phyloP scores from a whole-genome alignment of 2,797 vertebrate genomes.

The Neosalanx taihuensis region DNA sequence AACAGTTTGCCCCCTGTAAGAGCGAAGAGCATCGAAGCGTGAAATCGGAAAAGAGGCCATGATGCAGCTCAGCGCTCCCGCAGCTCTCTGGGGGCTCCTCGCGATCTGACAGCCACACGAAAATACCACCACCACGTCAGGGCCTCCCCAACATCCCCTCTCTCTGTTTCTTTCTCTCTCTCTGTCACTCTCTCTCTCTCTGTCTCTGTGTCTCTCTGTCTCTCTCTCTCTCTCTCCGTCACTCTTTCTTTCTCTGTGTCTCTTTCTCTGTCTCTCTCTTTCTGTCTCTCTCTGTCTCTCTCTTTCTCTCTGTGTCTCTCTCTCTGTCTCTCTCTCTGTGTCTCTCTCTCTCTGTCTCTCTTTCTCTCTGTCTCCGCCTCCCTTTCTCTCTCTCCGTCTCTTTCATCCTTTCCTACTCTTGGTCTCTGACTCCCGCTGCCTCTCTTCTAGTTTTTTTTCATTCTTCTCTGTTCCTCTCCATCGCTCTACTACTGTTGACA shows the following conservation, averaged over 20 bases:
- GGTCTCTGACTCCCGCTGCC: too few relatives aligned
- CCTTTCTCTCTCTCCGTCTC: not conserved
- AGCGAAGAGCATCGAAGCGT: constrained; percentile 68
- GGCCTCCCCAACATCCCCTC: constrained; percentile 32
- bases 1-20: constrained; percentile 50
- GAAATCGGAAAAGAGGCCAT: constrained; percentile 69
- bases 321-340: not conserved
- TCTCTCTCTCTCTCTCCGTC: constrained; percentile 13
- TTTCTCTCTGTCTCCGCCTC: not conserved
- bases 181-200: constrained; percentile 38
- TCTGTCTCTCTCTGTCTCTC: not conserved
- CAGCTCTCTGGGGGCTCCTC: constrained; percentile 60
- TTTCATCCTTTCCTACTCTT: not conserved
- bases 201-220: constrained; percentile 31
- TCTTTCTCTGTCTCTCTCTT: not conserved
- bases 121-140: constrained; percentile 42
- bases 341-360: not conserved
- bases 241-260: constrained; percentile 19
- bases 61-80: constrained; percentile 64
- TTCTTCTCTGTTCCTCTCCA: not conserved
- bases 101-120: constrained; percentile 60
- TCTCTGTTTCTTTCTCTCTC: constrained; percentile 23
- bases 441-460: too few relatives aligned
- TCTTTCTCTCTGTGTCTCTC: not conserved
- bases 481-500: constrained; percentile 1